Base-by-base conservation (phyloP, 2,113 vertebrate species). In the Andinoacara biseriatus region DNA sequence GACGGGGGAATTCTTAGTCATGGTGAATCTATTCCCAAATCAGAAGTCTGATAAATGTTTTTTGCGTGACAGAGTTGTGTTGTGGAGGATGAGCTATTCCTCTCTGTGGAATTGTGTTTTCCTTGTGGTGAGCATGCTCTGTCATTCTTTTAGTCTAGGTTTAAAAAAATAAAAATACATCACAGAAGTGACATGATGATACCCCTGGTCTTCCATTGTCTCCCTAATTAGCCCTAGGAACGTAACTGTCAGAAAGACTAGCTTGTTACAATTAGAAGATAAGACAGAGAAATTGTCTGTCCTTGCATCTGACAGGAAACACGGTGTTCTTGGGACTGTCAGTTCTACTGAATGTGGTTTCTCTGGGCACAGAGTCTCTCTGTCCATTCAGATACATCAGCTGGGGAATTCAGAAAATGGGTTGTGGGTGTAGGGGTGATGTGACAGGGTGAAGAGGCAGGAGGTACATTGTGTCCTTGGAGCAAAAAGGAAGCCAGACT, bases 321-420 rank as follows among this genome's bases (percentile, higher is more conserved):
- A 14, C 8, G 3, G 74, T 26, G 81, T 83, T 89, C 65, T 38
- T 52, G 20, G 85, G 78, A 31, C 75, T 74, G 89, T 92, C 90
- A 83, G 69, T 82, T 81, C 77, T 72, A 76, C 85, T 87, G 81
- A 89, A 65, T 65, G 74, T 29, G 18, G 80, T 65, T 86, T 90
- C 85, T 65, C 80, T 31, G 60, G 87, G 84, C 91, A 89, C 89
- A 91, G 80, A 87, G 83, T 84, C 81, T 49, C 84, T 89, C 88
- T 92, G 94, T 94, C 91, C 86, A 82, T 83, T 91, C 88, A 81
- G 57, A 93, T 92, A 84, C 82, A 90, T 94, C 93, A 92, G 92
- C 89, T 81, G 78, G 86, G 83, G 90, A 90, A 91, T 92, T 87
- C 15, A 31, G 69, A 84, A 86, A 92, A 85, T 91, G 90, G 86